Evolutionary conservation across 2,113 vertebrate genomes (phyloP).

Genomic region (Hepsetus odoe): DNA sequence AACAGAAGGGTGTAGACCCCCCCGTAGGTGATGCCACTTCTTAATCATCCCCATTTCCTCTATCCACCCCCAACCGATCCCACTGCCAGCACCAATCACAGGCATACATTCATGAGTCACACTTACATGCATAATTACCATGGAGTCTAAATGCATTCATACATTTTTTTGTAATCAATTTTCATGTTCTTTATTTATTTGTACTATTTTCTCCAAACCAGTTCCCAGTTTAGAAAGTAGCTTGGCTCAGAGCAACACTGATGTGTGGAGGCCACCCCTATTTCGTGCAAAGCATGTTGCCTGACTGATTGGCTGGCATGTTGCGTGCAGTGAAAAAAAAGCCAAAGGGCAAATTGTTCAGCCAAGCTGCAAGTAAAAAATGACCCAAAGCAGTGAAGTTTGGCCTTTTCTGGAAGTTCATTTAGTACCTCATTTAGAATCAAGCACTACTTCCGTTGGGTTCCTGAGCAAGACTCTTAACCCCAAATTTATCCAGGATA

Average conservation of each 20-base stretch:
- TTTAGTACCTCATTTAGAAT: no score
- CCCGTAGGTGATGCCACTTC: conserved; percentile 23
- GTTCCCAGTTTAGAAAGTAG: not conserved
- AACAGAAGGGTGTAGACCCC: conserved; percentile 33
- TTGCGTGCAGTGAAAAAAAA: no score
- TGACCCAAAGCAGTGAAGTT: no score
- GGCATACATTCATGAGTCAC: conserved; percentile 12
- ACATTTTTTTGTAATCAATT: not conserved
- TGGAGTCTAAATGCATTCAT: not conserved
- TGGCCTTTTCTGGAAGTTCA: no score
- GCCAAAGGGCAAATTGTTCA: no score
- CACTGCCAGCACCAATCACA: no score
- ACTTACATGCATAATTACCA: conserved; percentile 17
- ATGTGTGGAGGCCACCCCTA: not conserved
- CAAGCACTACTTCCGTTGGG: no score
- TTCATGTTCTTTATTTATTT: not conserved
- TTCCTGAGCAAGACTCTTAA: no score
- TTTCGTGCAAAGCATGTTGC: no score
- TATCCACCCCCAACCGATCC: not conserved
- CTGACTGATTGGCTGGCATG: no score
- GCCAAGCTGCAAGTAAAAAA: no score
- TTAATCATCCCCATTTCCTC: conserved; percentile 38
- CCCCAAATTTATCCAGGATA: no score
- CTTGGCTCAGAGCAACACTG: not conserved
- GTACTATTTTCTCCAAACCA: not conserved